These are phyloP conservation scores for Paracentrotus lividus DNA, from an alignment of 53 echinoderm and acorn worm genomes.

Conservation along the genomic window DNA sequence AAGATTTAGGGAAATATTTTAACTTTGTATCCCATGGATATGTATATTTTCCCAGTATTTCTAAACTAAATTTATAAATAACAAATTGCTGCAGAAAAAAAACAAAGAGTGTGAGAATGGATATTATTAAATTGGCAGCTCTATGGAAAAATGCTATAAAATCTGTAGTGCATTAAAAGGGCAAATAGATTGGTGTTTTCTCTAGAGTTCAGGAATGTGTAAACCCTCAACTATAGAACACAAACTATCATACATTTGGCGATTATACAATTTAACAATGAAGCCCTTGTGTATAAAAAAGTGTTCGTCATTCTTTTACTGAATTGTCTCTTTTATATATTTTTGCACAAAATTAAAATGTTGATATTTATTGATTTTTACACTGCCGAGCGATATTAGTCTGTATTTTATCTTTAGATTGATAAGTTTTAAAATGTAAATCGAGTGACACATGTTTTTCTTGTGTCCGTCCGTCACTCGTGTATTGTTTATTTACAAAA, in stretches of 20 bases:
- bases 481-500: constrained; percentile 44
- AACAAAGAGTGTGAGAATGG: background rate
- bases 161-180: too few species aligned
- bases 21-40: too few species aligned
- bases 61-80: background rate
- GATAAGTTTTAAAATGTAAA: constrained; percentile 3
- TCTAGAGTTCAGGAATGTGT: too few species aligned
- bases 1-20: background rate
- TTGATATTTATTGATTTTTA: background rate
- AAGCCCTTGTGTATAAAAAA: too few species aligned
- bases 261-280: too few species aligned
- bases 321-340: too few species aligned
- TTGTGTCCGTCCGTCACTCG: constrained; percentile 46
- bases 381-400: constrained; percentile 10
- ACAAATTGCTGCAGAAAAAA: background rate
- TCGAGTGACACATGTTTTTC: constrained; percentile 32
- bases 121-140: too few species aligned
- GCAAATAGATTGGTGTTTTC: too few species aligned
- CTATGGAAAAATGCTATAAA: too few species aligned
- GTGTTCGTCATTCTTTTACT: too few species aligned
- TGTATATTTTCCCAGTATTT: background rate
- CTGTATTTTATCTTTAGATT: background rate
- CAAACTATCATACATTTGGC: too few species aligned
- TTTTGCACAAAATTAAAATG: constrained; percentile 13
- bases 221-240: too few species aligned